phyloP scores from a whole-genome alignment of 2,888 invertebrate species.

The Syrphus vitripennis region DNA sequence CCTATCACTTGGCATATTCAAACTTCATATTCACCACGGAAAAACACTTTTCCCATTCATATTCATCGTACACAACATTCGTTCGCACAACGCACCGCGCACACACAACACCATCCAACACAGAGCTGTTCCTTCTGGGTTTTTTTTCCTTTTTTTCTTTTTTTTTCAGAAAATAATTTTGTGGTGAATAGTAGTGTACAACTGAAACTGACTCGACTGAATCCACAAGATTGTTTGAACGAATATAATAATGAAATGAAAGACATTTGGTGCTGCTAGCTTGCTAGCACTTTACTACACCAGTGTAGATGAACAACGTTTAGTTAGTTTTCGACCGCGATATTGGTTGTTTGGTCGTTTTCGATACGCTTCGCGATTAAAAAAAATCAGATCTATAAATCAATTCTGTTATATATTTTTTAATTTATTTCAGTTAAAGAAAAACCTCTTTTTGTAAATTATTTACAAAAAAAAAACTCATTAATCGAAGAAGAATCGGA shows the following conservation, averaged over 20 bases:
- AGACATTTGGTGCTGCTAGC: constrained; percentile 41
- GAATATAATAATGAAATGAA: constrained; percentile 15
- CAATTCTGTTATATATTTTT: constrained; percentile 20
- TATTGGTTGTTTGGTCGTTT: constrained; percentile 65
- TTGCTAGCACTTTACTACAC: constrained; percentile 53
- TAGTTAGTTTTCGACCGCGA: constrained; percentile 70
- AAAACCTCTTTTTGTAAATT: constrained; percentile 5
- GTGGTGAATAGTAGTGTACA: constrained; percentile 29
- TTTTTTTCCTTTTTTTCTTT: neutral
- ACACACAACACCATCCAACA: neutral
- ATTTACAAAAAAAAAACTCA: constrained; percentile 25
- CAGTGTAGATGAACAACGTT: constrained; percentile 56
- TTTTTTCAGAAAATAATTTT: constrained; percentile 1
- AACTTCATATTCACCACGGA: constrained; percentile 19
- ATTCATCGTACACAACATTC: neutral
- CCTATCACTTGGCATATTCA: neutral
- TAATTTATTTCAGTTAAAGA: constrained; percentile 18
- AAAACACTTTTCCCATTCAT: constrained; percentile 30
- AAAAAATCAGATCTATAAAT: constrained; percentile 30
- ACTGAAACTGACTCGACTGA: constrained; percentile 21
- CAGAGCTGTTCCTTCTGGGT: constrained; percentile 2
- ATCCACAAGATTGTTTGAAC: constrained; percentile 31
- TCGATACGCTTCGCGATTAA: constrained; percentile 61
- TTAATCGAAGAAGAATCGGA: constrained; percentile 33
- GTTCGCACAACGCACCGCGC: neutral